Base-by-base conservation (phyloP, 2,888 invertebrate genomes). In the Hetaerina titia region DNA sequence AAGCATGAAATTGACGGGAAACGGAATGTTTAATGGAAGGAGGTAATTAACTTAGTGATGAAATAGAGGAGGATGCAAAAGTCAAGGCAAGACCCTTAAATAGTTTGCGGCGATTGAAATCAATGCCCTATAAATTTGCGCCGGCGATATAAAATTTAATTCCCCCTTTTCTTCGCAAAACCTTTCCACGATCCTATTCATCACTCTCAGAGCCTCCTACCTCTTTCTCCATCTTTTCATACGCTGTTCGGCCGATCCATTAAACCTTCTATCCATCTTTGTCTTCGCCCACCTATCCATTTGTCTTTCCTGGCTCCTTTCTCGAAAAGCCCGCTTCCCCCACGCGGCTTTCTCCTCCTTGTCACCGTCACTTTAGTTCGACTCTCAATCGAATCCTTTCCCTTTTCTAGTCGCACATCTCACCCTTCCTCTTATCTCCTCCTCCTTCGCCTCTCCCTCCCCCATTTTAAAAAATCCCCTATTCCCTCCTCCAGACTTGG, bases 301-400 rank as follows among this genome's bases (percentile, higher is more conserved):
- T 81, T 81, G 81, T 81, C 81, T 81, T 81, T 31, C 19, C 19
- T 19, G 22, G 69, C 69, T 22, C 22, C 69, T 69, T 31, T 31
- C 81, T 31, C 81, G 69, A 22, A n/a, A 69, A 22, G 69, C 69
- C 22, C 81, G 8, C 81, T 22, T 31, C 22, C 15, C 74, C 31
- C 81, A 45, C 45, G 45, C 45, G 45, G 45, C 45, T 45, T 81
- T 31, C 31, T 31, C 31, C 6, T 22, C 25, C 81, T 13, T 81
- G 81, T 81, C 81, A 31, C 81, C 81, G 31, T 81, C 81, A 31
- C 25, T 31, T 81, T 15, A 25, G 81, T 81, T 81, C 81, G 81
- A 81, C 81, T 81, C 81, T 31, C 81, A 81, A 81, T 81, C 81
- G 81, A 81, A 81, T 13, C 81, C 31, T 81, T 81, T 31, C 31